Evolutionary conservation across 2,888 invertebrate species (phyloP), one percentile per base, ranked within the genome.

Genomic region (Acanthoscelides obtectus): DNA sequence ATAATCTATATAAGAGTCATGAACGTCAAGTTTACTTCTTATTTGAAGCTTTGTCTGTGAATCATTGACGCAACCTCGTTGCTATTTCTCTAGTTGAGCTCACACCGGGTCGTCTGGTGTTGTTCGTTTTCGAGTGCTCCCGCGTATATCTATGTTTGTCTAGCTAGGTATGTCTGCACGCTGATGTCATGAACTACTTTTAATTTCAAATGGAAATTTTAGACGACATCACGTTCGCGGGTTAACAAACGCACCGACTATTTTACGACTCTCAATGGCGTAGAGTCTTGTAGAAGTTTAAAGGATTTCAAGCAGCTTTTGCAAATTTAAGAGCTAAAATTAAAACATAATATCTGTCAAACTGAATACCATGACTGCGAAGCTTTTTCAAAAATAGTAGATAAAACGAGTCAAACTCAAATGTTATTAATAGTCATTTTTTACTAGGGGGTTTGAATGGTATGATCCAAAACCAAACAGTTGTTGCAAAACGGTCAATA

Each of bases 141-240:
- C 45, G 45, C 45, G 17, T 45, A 17, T 45, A 45, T 45, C 12
- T 45, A 45, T 45, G 45, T 45, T 1, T 45, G 45, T 45, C 45
- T 12, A n/a, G n/a, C n/a, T n/a, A n/a, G n/a, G n/a, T n/a, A 21
- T 21, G 22, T 20, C 8, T 22, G 22, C 66, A 8, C 21, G 2
- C 25, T n/a, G n/a, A n/a, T 25, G 27, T 75, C 76, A 74, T 77
- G 77, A 76, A 75, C 76, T 74, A 76, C 76, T 78, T 78, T 76
- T 78, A 76, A 78, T 78, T 77, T 76, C 75, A 76, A 76, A 73
- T 73, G 72, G 74, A 71, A 74, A 76, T 74, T 76, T 74, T 75
- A 73, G 74, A 76, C 75, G 68, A 72, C 74, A 74, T 76, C 75
- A 76, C 77, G 76, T 72, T 75, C 73, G 64, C 65, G 69, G 70